Evolutionary conservation across 2,113 vertebrate genomes (phyloP), one percentile per base, ranked within the genome.

Genomic region (Macquaria australasica): DNA sequence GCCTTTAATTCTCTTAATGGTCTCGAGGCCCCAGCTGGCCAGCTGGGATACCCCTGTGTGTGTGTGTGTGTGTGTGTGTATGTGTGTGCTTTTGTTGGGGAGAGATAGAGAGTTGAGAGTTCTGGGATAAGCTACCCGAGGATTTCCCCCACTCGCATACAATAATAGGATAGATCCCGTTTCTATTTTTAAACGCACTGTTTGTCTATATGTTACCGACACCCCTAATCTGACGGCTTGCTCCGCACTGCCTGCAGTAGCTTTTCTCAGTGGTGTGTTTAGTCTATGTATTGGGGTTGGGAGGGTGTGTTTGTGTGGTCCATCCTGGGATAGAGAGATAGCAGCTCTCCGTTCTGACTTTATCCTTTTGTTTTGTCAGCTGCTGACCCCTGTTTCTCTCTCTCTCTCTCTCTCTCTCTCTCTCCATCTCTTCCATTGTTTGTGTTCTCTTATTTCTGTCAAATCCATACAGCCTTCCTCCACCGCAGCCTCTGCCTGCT

Each of bases 361-460:
- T 81, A 89, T 87, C 83, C 86, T 86, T 88, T 92, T 94, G 93
- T 94, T 94, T 93, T 94, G 86, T 93, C 93, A 94, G 93, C 91
- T 93, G 92, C 79, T 87, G 90, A 88, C 90, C 84, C 51, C 71
- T 64, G 66, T 87, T 74, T 90, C 82, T 84, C 73, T 79, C 73
- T 18, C 77, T 21, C 55, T 25, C 37, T 56, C 37, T 50, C 45
- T 53, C 62, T 53, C 75, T 64, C 77, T 70, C 77, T 21, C 55
- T 23, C 37, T 50, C 37, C 62, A 56, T 81, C 76, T 67, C 73
- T 67, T 73, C 48, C 80, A 86, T 88, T 92, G 83, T 93, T 84
- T 85, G 74, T 84, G 41, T 83, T 86, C 77, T 67, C 77, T 87
- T 80, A 80, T 88, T 88, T 76, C 59, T 77, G 58, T 63, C 43